Base-by-base conservation (phyloP, 2,888 invertebrate genomes). In the Hirtodrosophila alboralis region DNA sequence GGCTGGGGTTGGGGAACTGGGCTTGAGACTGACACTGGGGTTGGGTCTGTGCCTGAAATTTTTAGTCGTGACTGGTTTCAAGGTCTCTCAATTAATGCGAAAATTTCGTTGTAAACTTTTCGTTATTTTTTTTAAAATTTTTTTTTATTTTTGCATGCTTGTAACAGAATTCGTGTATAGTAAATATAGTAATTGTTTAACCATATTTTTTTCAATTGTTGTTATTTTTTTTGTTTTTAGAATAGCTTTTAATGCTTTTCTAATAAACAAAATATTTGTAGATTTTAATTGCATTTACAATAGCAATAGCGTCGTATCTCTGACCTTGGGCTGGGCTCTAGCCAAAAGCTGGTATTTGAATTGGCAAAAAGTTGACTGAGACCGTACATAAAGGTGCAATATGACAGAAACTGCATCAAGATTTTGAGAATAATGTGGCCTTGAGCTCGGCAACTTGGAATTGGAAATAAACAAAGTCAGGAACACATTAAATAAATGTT, bases 21-120 rank as follows among this genome's bases (percentile, higher is more conserved):
- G 27, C 9, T 31, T 52, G 44, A 10, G 53, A 45, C 37, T 72
- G 51, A 57, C 45, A 44, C 36, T 65, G 61, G 70, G 70, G 48
- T 54, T 80, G 70, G 80, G 80, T 63, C 79, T 77, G 54, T 58
- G 76, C 62, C 76, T 79, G 80, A 84, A 76, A 23, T 23, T 21
- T 85, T 84, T 69, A 84, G 75, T 81, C 81, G 81, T 81, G 81
- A 81, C 81, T 84, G 63, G 81, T 80, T 81, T 81, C 81, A 81
- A 81, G 81, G 86, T 81, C 84, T 40, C 68, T 85, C 77, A 86
- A 81, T 85, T 86, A 86, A 81, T 86, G 84, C 74, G 76, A 80
- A 75, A 76, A 68, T 81, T 85, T 84, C 76, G 80, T 76, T 83
- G 70, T 75, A 77, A 48, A 62, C 74, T 76, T 66, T 71, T 62